These are phyloP conservation scores for Poecilus cupreus DNA, from an alignment of 2,888 invertebrate species.

Conservation along the genomic window DNA sequence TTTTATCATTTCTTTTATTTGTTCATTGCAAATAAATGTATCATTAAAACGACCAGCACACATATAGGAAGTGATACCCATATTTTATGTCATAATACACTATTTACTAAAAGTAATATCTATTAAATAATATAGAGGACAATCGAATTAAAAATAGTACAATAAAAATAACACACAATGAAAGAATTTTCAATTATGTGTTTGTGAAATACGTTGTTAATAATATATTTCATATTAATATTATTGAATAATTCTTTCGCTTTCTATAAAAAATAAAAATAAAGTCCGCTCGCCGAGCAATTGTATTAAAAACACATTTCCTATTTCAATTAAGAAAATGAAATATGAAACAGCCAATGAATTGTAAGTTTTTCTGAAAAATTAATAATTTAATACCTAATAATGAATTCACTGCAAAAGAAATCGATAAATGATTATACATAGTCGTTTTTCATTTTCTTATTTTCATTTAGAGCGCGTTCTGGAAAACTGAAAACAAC, in stretches of 20 bases:
- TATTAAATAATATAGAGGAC: slow-evolving; percentile 35
- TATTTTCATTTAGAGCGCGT: slow-evolving; percentile 43
- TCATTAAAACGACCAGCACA: slow-evolving; percentile 29
- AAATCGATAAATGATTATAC: slow-evolving; percentile 52
- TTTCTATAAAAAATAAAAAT: neutral
- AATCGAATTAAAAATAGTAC: slow-evolving; percentile 31
- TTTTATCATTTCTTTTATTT: slow-evolving; percentile 32
- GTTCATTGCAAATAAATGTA: slow-evolving; percentile 27
- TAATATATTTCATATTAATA: neutral
- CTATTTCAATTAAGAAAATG: slow-evolving; percentile 40
- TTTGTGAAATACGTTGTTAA: neutral
- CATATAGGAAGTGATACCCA: slow-evolving; percentile 17
- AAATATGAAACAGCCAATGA: slow-evolving; percentile 42
- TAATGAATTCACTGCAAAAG: slow-evolving; percentile 27
- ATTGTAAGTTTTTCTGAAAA: slow-evolving; percentile 35
- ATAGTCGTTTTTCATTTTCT: slow-evolving; percentile 45
- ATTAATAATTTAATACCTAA: slow-evolving; percentile 50
- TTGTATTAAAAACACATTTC: neutral
- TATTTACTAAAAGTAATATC: slow-evolving; percentile 40
- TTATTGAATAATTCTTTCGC: neutral
- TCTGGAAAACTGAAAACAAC: slow-evolving; percentile 38
- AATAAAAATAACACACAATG: slow-evolving; percentile 4
- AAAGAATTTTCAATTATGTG: neutral
- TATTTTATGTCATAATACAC: neutral
- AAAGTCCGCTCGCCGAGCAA: neutral